A percentile compares a stretch with the other conserved stretches of the same genome.
phyloP scores from a whole-genome alignment of 2,888 invertebrate genomes.

The Eupeodes luniger region DNA sequence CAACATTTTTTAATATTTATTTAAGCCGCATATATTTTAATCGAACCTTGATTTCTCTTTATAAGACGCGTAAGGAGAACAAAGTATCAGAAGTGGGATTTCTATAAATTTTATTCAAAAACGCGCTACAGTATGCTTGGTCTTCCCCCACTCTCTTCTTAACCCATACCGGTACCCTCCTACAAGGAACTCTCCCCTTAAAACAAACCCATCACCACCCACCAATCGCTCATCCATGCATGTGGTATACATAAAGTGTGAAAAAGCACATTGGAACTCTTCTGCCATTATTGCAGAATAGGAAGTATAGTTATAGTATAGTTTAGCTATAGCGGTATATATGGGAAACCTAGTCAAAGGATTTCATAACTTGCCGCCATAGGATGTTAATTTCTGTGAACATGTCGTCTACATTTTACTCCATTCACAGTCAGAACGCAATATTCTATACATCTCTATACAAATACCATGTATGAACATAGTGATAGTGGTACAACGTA shows the following conservation, averaged over 20 bases:
- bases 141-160: background rate
- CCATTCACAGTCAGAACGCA: background rate
- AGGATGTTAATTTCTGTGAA: slow-evolving; percentile 71
- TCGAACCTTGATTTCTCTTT: too few relatives aligned
- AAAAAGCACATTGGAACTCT: slow-evolving; percentile 59
- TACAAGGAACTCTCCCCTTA: background rate
- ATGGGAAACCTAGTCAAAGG: slow-evolving; percentile 45
- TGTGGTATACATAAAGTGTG: slow-evolving; percentile 55
- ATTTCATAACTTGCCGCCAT: slow-evolving; percentile 50
- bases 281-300: background rate
- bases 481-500: background rate
- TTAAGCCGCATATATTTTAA: too few relatives aligned
- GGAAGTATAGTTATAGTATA: background rate
- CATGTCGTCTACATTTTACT: slow-evolving; percentile 56
- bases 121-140: background rate
- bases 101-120: background rate
- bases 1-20: too few relatives aligned
- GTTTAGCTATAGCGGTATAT: background rate
- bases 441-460: background rate
- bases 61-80: too few relatives aligned
- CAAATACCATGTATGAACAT: background rate
- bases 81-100: too few relatives aligned
- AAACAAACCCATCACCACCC: slow-evolving; percentile 12
- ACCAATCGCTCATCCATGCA: slow-evolving; percentile 59
- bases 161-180: background rate